phyloP scores from a whole-genome alignment of 2,797 vertebrate species.

The Bradypodion ventrale region DNA sequence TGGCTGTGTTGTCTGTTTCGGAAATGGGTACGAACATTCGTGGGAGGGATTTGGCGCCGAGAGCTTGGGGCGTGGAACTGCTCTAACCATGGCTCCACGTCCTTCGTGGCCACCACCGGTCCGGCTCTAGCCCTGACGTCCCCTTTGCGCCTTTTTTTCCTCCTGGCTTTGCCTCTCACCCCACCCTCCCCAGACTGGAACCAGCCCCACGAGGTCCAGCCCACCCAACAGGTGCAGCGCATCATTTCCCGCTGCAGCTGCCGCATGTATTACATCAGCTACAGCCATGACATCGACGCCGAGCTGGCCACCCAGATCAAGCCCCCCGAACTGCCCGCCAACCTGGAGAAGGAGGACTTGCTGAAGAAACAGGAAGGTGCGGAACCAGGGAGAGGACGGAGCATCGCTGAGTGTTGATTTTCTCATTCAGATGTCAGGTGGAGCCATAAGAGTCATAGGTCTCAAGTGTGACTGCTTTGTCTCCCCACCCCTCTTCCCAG shows the following conservation, averaged over 20 bases:
- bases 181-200: conserved; percentile 86
- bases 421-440: no score
- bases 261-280: conserved; percentile 98
- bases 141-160: neutral
- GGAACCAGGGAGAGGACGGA: no score
- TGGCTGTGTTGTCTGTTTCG: no score
- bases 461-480: no score
- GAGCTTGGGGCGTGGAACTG: no score
- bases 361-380: conserved; percentile 96
- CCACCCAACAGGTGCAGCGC: conserved; percentile 94
- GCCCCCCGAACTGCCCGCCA: conserved; percentile 86
- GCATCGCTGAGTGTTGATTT: no score
- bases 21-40: no score
- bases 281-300: conserved; percentile 96
- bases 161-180: conserved; percentile 84
- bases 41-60: no score
- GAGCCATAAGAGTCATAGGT: no score
- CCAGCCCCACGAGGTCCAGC: conserved; percentile 91
- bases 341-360: conserved; percentile 94
- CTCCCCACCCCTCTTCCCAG: conserved; percentile 64
- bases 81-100: no score
- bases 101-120: no score
- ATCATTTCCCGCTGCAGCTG: conserved; percentile 99
- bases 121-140: no score
- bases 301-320: conserved; percentile 96